Evolutionary conservation across 2,797 vertebrate genomes (phyloP).

Genomic region (Eulemur rubriventer): DNA sequence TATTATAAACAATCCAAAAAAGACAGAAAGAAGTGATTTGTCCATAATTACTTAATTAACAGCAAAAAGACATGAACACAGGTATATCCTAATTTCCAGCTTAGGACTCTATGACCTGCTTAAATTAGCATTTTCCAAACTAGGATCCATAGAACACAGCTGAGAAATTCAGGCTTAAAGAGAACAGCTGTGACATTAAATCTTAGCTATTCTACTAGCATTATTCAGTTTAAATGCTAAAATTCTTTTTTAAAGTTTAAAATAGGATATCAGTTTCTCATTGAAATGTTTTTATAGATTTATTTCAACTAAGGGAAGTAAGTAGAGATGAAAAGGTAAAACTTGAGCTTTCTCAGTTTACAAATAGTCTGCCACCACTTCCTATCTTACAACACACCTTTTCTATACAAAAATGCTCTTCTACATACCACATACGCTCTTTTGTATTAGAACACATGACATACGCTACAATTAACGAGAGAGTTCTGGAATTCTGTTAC

Average conservation of each 20-base stretch:
- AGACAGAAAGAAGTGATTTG: background rate
- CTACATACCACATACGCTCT: background rate
- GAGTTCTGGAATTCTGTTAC: background rate
- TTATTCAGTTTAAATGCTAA: background rate
- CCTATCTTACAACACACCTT: constrained; percentile 18
- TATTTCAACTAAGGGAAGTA: constrained; percentile 47
- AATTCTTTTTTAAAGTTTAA: constrained; percentile 33
- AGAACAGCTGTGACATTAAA: background rate
- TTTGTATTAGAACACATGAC: background rate
- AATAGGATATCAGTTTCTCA: background rate
- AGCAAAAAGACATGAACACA: constrained; percentile 58
- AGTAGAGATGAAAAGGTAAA: constrained; percentile 32
- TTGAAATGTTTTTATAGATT: constrained; percentile 34
- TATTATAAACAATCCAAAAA: background rate
- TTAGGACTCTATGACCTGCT: background rate
- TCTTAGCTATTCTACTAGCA: background rate
- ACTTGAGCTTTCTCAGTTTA: constrained; percentile 35
- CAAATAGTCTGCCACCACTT: constrained; percentile 2
- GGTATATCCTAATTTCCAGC: constrained; percentile 30
- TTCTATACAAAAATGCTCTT: background rate
- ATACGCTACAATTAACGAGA: constrained; percentile 1
- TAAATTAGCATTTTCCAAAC: constrained; percentile 26
- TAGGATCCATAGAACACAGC: background rate
- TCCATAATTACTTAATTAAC: background rate
- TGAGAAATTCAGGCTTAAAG: constrained; percentile 19